Evolutionary conservation across 53 echinoderm and acorn worm genomes (phyloP), one percentile per base, ranked within the genome.

Genomic region (Zoroaster sp.): DNA sequence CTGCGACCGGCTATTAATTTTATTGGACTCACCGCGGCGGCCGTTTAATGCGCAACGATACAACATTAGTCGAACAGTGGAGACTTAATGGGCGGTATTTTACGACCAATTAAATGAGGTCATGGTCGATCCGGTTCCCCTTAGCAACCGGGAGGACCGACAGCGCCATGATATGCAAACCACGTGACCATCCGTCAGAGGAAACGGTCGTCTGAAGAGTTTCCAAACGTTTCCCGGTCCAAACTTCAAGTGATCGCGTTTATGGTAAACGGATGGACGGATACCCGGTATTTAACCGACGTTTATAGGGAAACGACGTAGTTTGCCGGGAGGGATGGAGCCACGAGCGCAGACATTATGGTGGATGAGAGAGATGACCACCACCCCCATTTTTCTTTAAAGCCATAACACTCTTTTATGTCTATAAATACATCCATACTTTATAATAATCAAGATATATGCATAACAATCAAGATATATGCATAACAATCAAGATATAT

Each of bases 101-200:
- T 85, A 85, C 71, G 70, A 51, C 72, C 85, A 85, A 85, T 85
- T 85, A 85, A n/a, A 71, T 45, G 52, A 49, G 85, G 85, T 85
- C 85, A 85, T 44, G 85, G 85, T 72, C 85, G 85, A 85, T 2
- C 12, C 43, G 21, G 53, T 46, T 42, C 40, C 44, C 69, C 67
- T 12, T 59, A 17, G 30, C 66, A 82, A 66, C 82, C 66, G 34
- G 4, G 17, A 31, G 21, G 82, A 28, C 71, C 71, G 47, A 54
- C 35, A 35, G 55, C 53, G 79, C 78, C 36, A 21, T 12, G 79
- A 38, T 46, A 30, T 70, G 47, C 46, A 47, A 11, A 70, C 49
- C 85, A 85, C 85, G 85, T 85, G 85, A 85, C 72, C 49, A 36
- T 70, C 13, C 70, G n/a, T 18, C 5, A 20, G 13, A 35, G 70